A percentile compares a stretch with the other conserved stretches of the same genome.
Evolutionary conservation across 1,140 invertebrate genomes (phyloP).

Genomic region (Drosophila virilis): DNA sequence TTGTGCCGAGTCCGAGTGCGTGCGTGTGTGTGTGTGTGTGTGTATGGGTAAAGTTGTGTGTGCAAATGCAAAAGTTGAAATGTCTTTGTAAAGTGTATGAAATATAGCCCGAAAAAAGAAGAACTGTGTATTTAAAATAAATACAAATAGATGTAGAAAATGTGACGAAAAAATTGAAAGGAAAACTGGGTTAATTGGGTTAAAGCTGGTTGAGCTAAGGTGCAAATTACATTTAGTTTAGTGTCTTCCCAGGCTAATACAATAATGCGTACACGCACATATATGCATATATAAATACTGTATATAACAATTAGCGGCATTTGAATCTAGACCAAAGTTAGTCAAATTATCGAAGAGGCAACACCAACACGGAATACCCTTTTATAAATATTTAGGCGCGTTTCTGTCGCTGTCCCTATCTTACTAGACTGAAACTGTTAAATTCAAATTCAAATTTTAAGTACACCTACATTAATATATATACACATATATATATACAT

Average conservation of each 20-base stretch:
- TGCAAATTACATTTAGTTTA: conserved; percentile 21
- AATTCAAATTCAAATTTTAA: conserved; percentile 42
- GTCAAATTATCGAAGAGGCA: conserved; percentile 57
- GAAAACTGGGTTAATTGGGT: neutral
- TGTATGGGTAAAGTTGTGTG: neutral
- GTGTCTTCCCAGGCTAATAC: conserved; percentile 24
- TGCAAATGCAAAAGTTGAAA: conserved; percentile 20
- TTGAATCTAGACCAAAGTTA: conserved; percentile 52
- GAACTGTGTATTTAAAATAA: neutral
- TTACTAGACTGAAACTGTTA: conserved; percentile 72
- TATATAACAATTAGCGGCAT: conserved; percentile 58
- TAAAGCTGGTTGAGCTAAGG: neutral
- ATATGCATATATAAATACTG: conserved; percentile 28
- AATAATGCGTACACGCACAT: neutral
- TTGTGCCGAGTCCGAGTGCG: neutral
- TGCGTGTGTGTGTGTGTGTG: neutral
- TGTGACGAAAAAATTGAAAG: conserved; percentile 4
- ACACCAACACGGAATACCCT: conserved; percentile 19
- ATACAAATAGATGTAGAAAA: neutral
- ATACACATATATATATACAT: too few relatives aligned
- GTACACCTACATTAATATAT: neutral
- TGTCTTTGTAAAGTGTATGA: conserved; percentile 37
- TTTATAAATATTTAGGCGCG: conserved; percentile 27
- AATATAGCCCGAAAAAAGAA: conserved; percentile 34
- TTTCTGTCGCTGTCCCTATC: conserved; percentile 56